Evolutionary conservation across 2,797 vertebrate species (phyloP).

Genomic region (Heteromormyrus szaboi): DNA sequence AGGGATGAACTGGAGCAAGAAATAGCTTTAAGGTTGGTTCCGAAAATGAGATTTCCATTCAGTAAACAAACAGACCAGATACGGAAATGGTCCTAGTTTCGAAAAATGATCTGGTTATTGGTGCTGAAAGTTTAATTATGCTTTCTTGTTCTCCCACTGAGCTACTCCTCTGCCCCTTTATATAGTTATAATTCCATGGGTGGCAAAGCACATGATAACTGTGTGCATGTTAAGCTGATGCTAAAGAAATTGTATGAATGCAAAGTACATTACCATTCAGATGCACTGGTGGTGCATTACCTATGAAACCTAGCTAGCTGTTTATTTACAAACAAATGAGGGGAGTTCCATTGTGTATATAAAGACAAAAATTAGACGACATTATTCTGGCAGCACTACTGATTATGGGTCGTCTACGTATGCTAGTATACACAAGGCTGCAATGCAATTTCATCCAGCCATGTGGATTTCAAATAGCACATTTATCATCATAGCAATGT

Average conservation of each 20-base stretch:
- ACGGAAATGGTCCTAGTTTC: neutral
- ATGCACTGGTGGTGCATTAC: neutral
- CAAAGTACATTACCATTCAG: neutral
- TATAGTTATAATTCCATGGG: neutral
- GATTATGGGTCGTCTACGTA: neutral
- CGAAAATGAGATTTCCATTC: neutral
- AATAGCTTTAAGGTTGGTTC: conserved; percentile 4
- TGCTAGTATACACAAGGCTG: neutral
- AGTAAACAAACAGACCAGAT: neutral
- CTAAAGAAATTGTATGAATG: neutral
- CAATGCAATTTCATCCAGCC: neutral
- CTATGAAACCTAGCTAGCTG: neutral
- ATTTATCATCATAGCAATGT: neutral
- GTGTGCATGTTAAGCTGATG: too few relatives aligned
- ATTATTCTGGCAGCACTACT: neutral
- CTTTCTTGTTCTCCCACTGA: neutral
- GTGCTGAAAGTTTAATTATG: conserved; percentile 9
- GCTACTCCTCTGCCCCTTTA: neutral
- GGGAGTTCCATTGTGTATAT: neutral
- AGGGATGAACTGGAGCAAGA: neutral
- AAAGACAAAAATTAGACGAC: neutral
- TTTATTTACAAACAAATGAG: neutral
- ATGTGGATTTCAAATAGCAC: neutral
- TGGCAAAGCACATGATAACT: neutral
- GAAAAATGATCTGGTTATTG: neutral